Percentiles rank a stretch among this genome's conserved stretches.
phyloP scores from a whole-genome alignment of 2,797 vertebrate genomes.

The Sebastes miniatus region DNA sequence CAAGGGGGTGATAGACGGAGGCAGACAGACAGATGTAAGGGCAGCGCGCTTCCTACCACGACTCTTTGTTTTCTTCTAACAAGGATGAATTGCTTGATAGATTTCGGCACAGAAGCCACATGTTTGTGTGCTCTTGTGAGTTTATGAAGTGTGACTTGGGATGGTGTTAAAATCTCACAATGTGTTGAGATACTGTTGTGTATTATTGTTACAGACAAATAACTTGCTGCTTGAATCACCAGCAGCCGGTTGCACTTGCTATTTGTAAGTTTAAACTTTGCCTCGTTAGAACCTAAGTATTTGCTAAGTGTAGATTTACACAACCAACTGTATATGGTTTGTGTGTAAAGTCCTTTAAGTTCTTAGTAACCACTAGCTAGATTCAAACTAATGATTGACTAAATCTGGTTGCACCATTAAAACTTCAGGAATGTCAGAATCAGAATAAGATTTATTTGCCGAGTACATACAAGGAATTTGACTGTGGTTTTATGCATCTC shows the following conservation, averaged over 20 bases:
- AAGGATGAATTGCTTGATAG: slow-evolving; percentile 26
- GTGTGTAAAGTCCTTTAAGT: not conserved
- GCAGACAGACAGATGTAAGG: slow-evolving; percentile 53
- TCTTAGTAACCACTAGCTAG: not conserved
- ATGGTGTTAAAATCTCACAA: not conserved
- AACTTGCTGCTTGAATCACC: not conserved
- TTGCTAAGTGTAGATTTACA: not conserved
- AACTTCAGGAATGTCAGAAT: not conserved
- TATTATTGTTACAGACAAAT: not conserved
- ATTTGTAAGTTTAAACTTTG: not conserved
- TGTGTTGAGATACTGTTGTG: not conserved
- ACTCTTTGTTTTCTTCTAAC: slow-evolving; percentile 28
- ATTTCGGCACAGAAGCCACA: slow-evolving; percentile 12
- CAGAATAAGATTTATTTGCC: no score
- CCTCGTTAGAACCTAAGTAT: not conserved
- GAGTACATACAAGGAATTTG: no score
- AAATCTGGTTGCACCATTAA: not conserved
- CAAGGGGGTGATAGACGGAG: slow-evolving; percentile 54
- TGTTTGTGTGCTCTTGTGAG: not conserved
- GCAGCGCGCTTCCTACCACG: not conserved
- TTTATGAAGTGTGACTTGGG: slow-evolving; percentile 6
- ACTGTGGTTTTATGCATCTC: no score
- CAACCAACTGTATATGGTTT: not conserved
- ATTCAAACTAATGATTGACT: not conserved
- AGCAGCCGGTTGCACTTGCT: not conserved